These are phyloP conservation scores for Sebastes variabilis DNA, from an alignment of 2,797 vertebrate genomes.

Conservation along the genomic window DNA sequence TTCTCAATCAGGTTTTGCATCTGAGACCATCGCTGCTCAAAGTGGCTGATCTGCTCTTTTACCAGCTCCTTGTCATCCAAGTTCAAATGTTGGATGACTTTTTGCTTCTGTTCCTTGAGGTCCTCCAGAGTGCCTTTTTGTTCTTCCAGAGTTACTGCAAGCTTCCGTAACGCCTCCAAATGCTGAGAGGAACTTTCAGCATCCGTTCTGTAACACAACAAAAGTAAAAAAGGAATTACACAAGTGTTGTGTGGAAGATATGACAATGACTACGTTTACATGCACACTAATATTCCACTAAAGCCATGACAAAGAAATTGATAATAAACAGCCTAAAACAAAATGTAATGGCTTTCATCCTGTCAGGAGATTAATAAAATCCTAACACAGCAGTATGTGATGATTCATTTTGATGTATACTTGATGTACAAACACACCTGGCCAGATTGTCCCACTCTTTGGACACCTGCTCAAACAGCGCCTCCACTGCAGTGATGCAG, in stretches of 20 bases:
- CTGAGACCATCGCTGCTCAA: conserved; percentile 94
- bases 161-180: conserved; percentile 89
- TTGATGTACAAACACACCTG: conserved; percentile 80
- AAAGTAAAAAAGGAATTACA: neutral
- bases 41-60: conserved; percentile 93
- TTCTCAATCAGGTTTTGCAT: conserved; percentile 90
- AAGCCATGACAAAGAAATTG: neutral
- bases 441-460: conserved; percentile 97
- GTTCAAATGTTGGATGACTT: conserved; percentile 89
- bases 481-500: conserved; percentile 87
- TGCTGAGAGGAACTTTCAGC: conserved; percentile 92
- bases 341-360: neutral
- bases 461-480: conserved; percentile 92
- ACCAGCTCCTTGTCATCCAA: conserved; percentile 94
- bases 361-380: neutral
- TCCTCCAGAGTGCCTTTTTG: conserved; percentile 89
- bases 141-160: conserved; percentile 86
- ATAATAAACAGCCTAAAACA: neutral
- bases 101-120: conserved; percentile 93
- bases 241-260: neutral
- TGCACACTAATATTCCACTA: no score
- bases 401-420: neutral
- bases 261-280: neutral
- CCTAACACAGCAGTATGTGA: neutral
- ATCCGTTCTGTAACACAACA: conserved; percentile 86